phyloP scores from a whole-genome alignment of 2,797 vertebrate species.

The Spizella passerina region DNA sequence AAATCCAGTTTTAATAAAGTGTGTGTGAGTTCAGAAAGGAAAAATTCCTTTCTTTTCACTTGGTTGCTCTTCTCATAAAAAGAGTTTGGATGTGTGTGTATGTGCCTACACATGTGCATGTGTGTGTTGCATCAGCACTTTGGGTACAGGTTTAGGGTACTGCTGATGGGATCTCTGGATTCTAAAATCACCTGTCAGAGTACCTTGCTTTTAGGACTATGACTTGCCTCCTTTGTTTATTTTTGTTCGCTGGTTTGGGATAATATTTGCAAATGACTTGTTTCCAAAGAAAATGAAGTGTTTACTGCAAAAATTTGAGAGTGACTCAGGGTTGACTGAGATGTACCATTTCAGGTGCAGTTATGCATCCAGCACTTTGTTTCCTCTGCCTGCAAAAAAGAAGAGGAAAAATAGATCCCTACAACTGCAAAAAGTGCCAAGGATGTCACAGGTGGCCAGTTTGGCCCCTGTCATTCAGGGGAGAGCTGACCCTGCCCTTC shows the following conservation, averaged over 20 bases:
- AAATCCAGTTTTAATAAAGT: background rate
- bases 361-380: background rate
- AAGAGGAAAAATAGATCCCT: too few species aligned
- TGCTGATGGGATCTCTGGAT: background rate
- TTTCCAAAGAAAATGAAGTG: background rate
- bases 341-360: background rate
- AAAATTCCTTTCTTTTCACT: background rate
- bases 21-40: background rate
- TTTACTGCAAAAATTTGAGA: background rate
- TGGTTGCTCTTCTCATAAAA: background rate
- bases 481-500: background rate
- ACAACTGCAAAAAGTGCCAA: background rate
- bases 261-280: background rate
- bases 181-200: background rate
- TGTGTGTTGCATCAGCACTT: background rate
- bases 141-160: background rate
- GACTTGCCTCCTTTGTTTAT: background rate
- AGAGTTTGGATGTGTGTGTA: background rate
- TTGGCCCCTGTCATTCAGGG: background rate
- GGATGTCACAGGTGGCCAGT: background rate
- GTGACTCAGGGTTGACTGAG: background rate
- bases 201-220: background rate
- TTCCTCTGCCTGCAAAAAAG: background rate
- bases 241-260: background rate
- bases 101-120: rapidly evolving